Evolutionary conservation across 2,113 vertebrate genomes (phyloP).

Genomic region (chimpanzee (Pan troglodytes)): DNA sequence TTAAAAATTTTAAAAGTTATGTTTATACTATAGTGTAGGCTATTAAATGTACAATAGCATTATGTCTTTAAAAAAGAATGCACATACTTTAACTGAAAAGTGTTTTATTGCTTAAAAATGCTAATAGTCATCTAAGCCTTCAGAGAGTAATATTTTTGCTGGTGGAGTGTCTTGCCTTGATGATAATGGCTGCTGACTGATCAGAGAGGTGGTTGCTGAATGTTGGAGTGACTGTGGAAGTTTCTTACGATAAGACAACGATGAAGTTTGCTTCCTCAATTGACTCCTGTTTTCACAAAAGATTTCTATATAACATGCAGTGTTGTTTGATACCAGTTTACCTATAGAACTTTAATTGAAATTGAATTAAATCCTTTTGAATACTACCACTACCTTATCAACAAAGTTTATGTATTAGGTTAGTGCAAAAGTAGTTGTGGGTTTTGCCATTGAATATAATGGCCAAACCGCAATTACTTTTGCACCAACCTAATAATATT

Average conservation of each 20-base stretch:
- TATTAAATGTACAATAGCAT: background rate
- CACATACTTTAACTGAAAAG: background rate
- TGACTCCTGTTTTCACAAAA: background rate
- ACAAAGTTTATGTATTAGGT: background rate
- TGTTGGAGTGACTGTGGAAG: background rate
- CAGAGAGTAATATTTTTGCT: background rate
- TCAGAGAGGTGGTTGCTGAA: background rate
- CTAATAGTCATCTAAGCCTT: background rate
- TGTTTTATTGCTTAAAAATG: background rate
- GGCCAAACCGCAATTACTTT: no score
- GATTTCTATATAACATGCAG: background rate
- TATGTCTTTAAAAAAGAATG: background rate
- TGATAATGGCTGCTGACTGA: background rate
- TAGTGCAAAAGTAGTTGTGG: no score
- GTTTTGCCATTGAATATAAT: no score
- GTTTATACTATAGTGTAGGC: background rate
- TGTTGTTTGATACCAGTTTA: background rate
- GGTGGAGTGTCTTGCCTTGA: background rate
- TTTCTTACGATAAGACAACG: background rate
- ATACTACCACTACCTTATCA: background rate
- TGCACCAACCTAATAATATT: background rate
- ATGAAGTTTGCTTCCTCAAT: background rate
- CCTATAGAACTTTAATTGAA: background rate
- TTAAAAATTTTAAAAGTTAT: background rate
- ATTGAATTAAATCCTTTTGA: background rate